Conservation (phyloP, 1,140 invertebrate species). For the Leptopilina clavipes region DNA sequence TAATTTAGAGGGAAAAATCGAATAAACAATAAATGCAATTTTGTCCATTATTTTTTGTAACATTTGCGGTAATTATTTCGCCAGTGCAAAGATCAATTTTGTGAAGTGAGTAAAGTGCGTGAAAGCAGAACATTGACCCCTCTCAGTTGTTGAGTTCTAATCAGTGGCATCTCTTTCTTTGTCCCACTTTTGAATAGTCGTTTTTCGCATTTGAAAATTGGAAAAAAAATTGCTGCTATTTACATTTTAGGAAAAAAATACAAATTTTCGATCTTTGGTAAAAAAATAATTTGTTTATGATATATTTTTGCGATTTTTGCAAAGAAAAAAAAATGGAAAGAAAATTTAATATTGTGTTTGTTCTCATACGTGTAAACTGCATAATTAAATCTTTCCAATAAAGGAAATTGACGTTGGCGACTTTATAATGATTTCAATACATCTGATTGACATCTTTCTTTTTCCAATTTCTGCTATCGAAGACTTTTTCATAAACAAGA, state of each 20-base stretch:
- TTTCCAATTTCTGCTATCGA: constrained; percentile 20
- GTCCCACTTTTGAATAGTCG: constrained; percentile 36
- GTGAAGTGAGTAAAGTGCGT: constrained; percentile 32
- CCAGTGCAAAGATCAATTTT: not conserved
- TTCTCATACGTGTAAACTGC: not conserved
- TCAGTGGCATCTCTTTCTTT: constrained; percentile 42
- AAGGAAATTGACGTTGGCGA: constrained; percentile 8
- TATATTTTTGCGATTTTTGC: too few relatives aligned
- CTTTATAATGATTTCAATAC: not conserved
- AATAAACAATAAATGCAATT: too few relatives aligned
- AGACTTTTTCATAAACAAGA: not conserved
- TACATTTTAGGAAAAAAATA: too few relatives aligned
- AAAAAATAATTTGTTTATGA: too few relatives aligned
- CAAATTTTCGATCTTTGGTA: too few relatives aligned
- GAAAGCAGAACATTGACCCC: constrained; percentile 42
- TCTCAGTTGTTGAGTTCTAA: constrained; percentile 40
- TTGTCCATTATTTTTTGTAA: too few relatives aligned
- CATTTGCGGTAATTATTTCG: not conserved
- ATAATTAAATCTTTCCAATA: not conserved
- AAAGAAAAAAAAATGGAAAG: too few relatives aligned
- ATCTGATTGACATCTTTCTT: not conserved
- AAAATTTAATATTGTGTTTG: too few relatives aligned
- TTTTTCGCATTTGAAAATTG: too few relatives aligned
- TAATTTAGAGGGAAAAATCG: too few relatives aligned
- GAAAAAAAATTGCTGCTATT: too few relatives aligned